Evolutionary conservation across 2,797 vertebrate species (phyloP).

Genomic region (Apogon talboti): DNA sequence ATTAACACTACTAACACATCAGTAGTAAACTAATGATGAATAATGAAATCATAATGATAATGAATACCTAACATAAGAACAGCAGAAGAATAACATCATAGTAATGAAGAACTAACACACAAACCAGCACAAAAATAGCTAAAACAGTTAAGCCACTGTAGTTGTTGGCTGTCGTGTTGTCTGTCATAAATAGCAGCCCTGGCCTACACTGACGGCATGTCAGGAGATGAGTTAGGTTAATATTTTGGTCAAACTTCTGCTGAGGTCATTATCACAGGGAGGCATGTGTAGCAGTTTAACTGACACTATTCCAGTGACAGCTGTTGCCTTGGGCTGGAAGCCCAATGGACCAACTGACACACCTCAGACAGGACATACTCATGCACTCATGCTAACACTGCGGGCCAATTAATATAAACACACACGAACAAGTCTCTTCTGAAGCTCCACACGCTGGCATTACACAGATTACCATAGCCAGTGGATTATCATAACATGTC

Average conservation of each 20-base stretch:
- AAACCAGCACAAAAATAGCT: neutral
- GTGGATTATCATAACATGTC: slow-evolving; percentile 55
- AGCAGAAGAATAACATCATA: too few relatives aligned
- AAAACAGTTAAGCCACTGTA: slow-evolving; percentile 2
- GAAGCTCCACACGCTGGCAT: slow-evolving; percentile 29
- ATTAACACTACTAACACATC: too few relatives aligned
- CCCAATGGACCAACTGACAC: slow-evolving; percentile 37
- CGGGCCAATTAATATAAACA: slow-evolving; percentile 32
- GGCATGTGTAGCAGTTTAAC: slow-evolving; percentile 38
- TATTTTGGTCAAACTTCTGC: slow-evolving; percentile 29
- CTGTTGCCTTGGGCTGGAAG: slow-evolving; percentile 57
- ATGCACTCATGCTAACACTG: slow-evolving; percentile 33
- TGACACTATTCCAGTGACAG: slow-evolving; percentile 59
- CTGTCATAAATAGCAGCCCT: slow-evolving; percentile 14
- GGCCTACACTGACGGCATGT: slow-evolving; percentile 9
- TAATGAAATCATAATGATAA: too few relatives aligned
- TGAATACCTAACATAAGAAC: too few relatives aligned
- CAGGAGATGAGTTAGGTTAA: slow-evolving; percentile 15
- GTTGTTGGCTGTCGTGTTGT: slow-evolving; percentile 5
- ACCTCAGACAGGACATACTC: slow-evolving; percentile 35
- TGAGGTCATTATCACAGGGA: slow-evolving; percentile 44
- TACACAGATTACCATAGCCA: slow-evolving; percentile 39
- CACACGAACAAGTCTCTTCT: slow-evolving; percentile 5
- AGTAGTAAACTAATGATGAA: too few relatives aligned
- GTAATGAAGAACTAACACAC: too few relatives aligned